phyloP scores from a whole-genome alignment of 2,888 invertebrate genomes.

The Nomada fabriciana region DNA sequence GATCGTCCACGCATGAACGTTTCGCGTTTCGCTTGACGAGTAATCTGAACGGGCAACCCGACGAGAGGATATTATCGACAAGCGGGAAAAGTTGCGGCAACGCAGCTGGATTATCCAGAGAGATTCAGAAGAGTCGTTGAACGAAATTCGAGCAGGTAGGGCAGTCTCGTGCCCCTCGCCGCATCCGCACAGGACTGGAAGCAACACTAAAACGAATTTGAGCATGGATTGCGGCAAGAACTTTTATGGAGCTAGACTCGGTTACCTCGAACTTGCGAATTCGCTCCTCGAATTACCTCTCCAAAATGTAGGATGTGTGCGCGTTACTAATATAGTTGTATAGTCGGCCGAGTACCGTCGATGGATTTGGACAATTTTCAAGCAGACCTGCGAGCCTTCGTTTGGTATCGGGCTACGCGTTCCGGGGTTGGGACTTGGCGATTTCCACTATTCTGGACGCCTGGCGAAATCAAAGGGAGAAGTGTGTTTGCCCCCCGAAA shows the following conservation, averaged over 20 bases:
- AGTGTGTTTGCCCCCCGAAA: too few species aligned
- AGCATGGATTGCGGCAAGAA: constrained; percentile 33
- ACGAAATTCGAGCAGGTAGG: constrained; percentile 25
- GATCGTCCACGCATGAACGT: constrained; percentile 51
- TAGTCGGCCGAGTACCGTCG: neutral
- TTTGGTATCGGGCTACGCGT: too few species aligned
- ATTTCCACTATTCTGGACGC: too few species aligned
- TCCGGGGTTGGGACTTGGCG: too few species aligned
- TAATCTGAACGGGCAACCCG: neutral
- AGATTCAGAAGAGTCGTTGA: constrained; percentile 33
- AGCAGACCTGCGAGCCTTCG: constrained; percentile 17
- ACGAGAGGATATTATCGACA: constrained; percentile 32
- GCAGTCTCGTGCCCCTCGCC: neutral
- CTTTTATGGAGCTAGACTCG: constrained; percentile 47
- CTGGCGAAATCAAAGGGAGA: too few species aligned
- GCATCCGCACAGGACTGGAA: neutral
- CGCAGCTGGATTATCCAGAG: constrained; percentile 34
- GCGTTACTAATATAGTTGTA: constrained; percentile 63
- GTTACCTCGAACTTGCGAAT: constrained; percentile 61
- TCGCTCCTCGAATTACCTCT: constrained; percentile 60
- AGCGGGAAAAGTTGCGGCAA: constrained; percentile 26
- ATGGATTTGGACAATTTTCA: constrained; percentile 39
- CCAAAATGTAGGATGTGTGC: constrained; percentile 28
- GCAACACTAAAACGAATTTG: constrained; percentile 38
- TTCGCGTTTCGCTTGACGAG: constrained; percentile 38